Evolutionary conservation across 2,113 vertebrate genomes (phyloP), one percentile per base, ranked within the genome.

Genomic region (Hippopotamus amphibius): DNA sequence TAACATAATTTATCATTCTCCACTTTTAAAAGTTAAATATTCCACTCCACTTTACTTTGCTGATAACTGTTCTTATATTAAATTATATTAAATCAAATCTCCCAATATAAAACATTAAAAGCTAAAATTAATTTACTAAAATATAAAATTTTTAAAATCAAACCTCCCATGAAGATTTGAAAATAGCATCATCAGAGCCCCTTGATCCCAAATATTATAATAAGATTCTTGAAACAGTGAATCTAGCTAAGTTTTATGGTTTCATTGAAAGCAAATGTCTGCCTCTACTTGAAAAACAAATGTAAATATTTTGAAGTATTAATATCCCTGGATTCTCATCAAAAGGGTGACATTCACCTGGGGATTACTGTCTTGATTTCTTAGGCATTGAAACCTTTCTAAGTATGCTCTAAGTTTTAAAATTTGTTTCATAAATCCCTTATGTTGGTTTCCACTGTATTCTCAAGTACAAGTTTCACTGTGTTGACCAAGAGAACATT

Each of bases 271-370:
- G 68, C 53, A 69, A 97, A 84, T 53, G 28, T 86, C 76, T 94
- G 94, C 76, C 90, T 96, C 76, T 95, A 69, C 76, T 66, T 87
- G 11, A 96, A 95, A 98, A 96, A 90, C 19, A 94, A 90, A 76
- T 81, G 76, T 86, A 96, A 95, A 92, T 94, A 92, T 93, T 93
- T 82, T 95, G 57, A 92, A 84, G 66, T 53, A 81, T 43, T 79
- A 43, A 74, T 74, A 74, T 11, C 61, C 66, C 37, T 83, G 33
- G 17, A 77, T 90, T 90, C 66, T 85, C 80, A 93, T 88, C 24
- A 88, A 96, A 92, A 96, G n/a, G 17, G 68, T 90, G 43, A 26
- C n/a, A 66, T 89, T 98, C 48, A 85, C 92, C 43, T 92, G 55
- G 79, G 66, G 71, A 86, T 96, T 95, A 55, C 9, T 87, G 57